Conservation (phyloP, 2,797 vertebrate species). For the Tokudaia tokunoshimensis region DNA sequence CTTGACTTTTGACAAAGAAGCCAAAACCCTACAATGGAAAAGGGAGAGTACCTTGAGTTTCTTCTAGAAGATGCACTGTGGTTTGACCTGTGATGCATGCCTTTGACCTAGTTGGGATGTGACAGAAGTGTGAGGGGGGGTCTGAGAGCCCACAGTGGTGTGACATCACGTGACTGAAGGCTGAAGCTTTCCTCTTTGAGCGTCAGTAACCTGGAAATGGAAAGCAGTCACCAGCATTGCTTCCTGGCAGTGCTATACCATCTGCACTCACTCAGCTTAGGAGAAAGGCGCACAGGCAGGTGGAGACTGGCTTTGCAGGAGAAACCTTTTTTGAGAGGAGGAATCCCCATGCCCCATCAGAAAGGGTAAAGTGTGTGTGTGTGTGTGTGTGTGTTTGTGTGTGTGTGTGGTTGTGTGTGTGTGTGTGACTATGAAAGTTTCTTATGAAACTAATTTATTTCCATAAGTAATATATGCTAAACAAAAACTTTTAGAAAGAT, state of each 20-base stretch:
- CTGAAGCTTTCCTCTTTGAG: accelerated
- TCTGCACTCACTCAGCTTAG: accelerated
- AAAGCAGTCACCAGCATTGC: accelerated
- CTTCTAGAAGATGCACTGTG: accelerated
- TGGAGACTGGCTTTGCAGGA: too few species aligned
- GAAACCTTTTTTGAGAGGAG: neutral
- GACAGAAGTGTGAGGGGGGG: accelerated
- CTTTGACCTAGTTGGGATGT: neutral
- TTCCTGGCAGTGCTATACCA: neutral
- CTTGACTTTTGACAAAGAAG: neutral
- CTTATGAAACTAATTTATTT: neutral
- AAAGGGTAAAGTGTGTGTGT: neutral
- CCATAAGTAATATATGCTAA: neutral
- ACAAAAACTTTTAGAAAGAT: neutral
- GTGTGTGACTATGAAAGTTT: neutral
- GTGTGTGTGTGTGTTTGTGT: neutral
- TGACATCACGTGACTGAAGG: accelerated
- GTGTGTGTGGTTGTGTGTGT: neutral
- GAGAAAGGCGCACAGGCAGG: accelerated
- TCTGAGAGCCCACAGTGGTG: neutral
- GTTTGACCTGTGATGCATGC: neutral
- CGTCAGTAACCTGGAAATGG: neutral
- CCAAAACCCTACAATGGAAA: neutral
- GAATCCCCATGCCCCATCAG: neutral
- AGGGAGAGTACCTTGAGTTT: accelerated